A percentile compares a stretch with the other conserved stretches of the same genome.
Conservation (phyloP, 2,113 vertebrate genomes). For the Actenoides hombroni region DNA sequence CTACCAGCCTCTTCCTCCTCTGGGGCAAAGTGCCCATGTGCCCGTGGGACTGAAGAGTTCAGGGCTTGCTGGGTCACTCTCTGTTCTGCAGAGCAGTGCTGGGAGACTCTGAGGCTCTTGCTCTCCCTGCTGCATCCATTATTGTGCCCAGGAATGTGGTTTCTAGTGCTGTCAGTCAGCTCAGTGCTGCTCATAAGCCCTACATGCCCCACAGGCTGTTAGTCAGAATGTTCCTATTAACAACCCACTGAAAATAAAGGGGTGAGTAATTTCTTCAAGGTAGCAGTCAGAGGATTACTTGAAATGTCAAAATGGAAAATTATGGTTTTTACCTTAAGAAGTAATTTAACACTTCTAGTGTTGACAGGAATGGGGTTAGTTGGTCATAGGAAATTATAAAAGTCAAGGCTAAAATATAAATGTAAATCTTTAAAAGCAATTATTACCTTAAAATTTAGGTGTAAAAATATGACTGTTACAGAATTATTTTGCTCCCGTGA, state of each 20-base stretch:
- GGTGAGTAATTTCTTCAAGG: too few relatives aligned
- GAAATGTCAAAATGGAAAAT: too few relatives aligned
- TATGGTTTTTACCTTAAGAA: too few relatives aligned
- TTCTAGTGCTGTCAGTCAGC: conserved; percentile 20
- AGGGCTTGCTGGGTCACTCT: neutral
- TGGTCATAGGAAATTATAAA: too few relatives aligned
- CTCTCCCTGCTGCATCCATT: neutral
- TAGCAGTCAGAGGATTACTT: too few relatives aligned
- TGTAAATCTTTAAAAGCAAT: too few relatives aligned
- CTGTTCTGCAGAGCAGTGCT: neutral
- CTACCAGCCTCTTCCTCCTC: conserved; percentile 7
- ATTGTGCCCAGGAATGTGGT: neutral
- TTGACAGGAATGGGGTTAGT: too few relatives aligned
- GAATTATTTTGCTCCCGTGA: too few relatives aligned
- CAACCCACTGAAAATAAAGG: conserved; percentile 49
- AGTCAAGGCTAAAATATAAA: too few relatives aligned
- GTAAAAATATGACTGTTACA: too few relatives aligned
- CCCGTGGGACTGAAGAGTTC: neutral
- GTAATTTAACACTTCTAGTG: too few relatives aligned
- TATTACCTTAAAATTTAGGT: too few relatives aligned
- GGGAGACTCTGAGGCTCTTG: neutral
- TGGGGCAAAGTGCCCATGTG: neutral
- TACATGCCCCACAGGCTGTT: conserved; percentile 39
- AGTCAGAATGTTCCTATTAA: conserved; percentile 64
- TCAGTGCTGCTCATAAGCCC: neutral